These are phyloP conservation scores for Mirounga angustirostris DNA, from an alignment of 2,113 vertebrate species.

Conservation along the genomic window DNA sequence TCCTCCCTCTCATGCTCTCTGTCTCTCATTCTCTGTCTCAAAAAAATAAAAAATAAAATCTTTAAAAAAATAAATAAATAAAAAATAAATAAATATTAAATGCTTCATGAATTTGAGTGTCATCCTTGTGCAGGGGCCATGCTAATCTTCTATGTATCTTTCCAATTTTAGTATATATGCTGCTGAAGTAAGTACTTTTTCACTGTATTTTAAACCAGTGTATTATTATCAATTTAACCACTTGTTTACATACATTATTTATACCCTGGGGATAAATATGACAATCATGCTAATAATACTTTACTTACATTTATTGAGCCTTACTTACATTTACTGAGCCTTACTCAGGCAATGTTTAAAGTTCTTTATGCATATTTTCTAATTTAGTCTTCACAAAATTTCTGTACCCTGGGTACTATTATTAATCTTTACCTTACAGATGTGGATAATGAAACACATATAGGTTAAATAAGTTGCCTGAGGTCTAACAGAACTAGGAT, in stretches of 20 bases:
- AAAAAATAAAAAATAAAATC: too few relatives aligned
- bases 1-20: too few relatives aligned
- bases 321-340: not conserved
- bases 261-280: not conserved
- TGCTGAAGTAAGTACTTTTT: not conserved
- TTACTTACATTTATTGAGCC: not conserved
- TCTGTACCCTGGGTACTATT: not conserved
- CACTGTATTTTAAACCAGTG: not conserved
- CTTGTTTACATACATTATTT: not conserved
- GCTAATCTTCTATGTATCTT: not conserved
- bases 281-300: not conserved
- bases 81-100: not conserved
- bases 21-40: too few relatives aligned
- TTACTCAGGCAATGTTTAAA: slow-evolving; percentile 2
- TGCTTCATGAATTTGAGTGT: not conserved
- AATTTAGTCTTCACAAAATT: not conserved
- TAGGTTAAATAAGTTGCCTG: not conserved
- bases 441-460: not conserved
- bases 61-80: too few relatives aligned
- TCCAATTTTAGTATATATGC: not conserved
- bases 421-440: slow-evolving; percentile 21
- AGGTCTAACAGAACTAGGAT: not conserved
- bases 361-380: not conserved
- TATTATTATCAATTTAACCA: not conserved
- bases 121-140: not conserved